Evolutionary conservation across 2,113 vertebrate species (phyloP).

Genomic region (Bucco capensis): DNA sequence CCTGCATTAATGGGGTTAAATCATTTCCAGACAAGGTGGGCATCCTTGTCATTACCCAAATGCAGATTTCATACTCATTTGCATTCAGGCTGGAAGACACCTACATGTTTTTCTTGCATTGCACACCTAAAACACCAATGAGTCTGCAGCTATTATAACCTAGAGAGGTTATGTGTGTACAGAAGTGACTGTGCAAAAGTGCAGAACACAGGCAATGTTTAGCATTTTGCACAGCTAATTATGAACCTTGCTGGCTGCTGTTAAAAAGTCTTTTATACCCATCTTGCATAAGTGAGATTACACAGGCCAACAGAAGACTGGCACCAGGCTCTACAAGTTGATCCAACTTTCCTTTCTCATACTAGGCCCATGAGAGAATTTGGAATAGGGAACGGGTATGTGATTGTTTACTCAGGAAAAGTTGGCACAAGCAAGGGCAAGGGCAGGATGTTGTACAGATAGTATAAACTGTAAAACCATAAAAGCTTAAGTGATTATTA

Average conservation of each 20-base stretch:
- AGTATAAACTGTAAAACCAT: background rate
- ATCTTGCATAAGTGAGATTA: background rate
- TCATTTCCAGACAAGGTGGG: background rate
- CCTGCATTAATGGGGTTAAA: background rate
- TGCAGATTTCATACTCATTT: background rate
- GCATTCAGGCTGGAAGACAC: background rate
- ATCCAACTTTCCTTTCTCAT: background rate
- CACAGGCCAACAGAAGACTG: background rate
- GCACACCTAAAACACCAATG: background rate
- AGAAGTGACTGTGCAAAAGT: background rate
- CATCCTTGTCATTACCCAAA: background rate
- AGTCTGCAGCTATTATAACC: background rate
- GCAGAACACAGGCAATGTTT: background rate
- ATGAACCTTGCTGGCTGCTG: background rate
- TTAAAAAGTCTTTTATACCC: background rate
- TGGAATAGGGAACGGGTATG: background rate
- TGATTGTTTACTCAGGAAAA: background rate
- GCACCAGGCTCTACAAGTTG: background rate
- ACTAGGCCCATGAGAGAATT: background rate
- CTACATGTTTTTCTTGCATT: background rate
- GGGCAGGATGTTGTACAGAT: background rate
- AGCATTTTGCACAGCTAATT: background rate
- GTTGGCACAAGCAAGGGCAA: background rate
- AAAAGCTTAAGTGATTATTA: background rate
- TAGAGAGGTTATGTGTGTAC: background rate